These are phyloP conservation scores for Coleophora flavipennella DNA, from an alignment of 2,888 invertebrate species.

Conservation along the genomic window DNA sequence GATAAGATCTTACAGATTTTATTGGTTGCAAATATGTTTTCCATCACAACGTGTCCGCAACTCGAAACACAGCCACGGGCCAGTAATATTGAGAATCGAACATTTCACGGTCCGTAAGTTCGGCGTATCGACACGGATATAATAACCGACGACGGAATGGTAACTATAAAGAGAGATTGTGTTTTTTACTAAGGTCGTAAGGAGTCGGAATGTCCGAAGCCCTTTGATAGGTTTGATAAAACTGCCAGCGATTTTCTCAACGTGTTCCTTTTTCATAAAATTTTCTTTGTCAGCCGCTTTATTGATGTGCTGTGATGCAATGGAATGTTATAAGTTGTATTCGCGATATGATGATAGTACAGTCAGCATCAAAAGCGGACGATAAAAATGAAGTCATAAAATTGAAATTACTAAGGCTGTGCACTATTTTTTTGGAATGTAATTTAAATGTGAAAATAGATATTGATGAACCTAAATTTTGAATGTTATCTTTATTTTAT, in stretches of 20 bases:
- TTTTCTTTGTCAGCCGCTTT: slow-evolving; percentile 40
- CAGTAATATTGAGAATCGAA: slow-evolving; percentile 52
- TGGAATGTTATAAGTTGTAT: slow-evolving; percentile 20
- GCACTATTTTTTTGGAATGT: too few species aligned
- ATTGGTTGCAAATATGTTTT: too few species aligned
- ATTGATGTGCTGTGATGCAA: slow-evolving; percentile 43
- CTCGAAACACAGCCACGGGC: slow-evolving; percentile 37
- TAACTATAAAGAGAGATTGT: slow-evolving; percentile 73
- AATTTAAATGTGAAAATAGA: too few species aligned
- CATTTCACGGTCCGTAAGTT: slow-evolving; percentile 68
- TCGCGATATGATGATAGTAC: too few species aligned
- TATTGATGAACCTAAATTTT: too few species aligned
- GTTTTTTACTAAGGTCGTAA: slow-evolving; percentile 72
- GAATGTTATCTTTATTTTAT: too few species aligned
- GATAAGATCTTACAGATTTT: too few species aligned
- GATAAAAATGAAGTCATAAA: too few species aligned
- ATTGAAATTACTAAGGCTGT: too few species aligned
- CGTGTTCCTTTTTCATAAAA: slow-evolving; percentile 37
- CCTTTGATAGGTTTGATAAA: slow-evolving; percentile 72
- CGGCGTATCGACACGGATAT: slow-evolving; percentile 65
- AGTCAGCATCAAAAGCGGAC: too few species aligned
- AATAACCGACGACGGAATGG: slow-evolving; percentile 71
- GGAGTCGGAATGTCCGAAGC: slow-evolving; percentile 68
- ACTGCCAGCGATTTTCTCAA: slow-evolving; percentile 54
- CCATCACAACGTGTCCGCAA: too few species aligned